Percentiles rank a stretch among this genome's conserved stretches.
Evolutionary conservation across 2,888 invertebrate genomes (phyloP).

Genomic region (Andrena praecox): DNA sequence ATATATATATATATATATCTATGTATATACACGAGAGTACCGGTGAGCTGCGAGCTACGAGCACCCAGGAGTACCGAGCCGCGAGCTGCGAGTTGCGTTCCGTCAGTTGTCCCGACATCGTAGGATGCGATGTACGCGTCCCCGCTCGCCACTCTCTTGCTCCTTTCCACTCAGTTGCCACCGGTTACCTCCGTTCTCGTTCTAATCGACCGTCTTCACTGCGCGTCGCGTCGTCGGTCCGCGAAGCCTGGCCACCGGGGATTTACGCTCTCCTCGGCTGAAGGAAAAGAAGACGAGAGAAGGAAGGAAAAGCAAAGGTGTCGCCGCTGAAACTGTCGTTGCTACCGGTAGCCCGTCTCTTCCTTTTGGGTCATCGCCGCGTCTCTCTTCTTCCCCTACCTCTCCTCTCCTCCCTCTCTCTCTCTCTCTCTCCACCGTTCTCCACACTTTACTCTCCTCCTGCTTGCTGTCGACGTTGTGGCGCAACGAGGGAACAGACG

Average conservation of each 20-base stretch:
- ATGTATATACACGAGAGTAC: slow-evolving; percentile 75
- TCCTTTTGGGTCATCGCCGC: slow-evolving; percentile 7
- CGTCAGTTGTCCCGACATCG: slow-evolving; percentile 81
- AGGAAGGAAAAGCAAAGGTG: slow-evolving; percentile 7
- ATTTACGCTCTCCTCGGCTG: neutral
- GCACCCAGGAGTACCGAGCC: slow-evolving; percentile 42
- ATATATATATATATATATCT: too few relatives aligned
- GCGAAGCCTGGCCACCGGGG: neutral
- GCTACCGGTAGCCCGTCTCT: slow-evolving; percentile 29
- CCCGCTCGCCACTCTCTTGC: neutral
- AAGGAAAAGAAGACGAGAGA: neutral
- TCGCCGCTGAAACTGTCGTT: slow-evolving; percentile 46
- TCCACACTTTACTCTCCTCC: neutral
- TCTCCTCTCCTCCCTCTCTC: neutral
- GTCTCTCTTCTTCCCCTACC: neutral
- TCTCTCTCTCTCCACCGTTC: too few relatives aligned
- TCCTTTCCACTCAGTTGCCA: neutral
- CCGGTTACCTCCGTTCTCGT: neutral
- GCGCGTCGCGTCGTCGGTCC: neutral
- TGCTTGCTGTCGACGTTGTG: neutral
- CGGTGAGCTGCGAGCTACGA: slow-evolving; percentile 75
- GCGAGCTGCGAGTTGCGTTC: slow-evolving; percentile 12
- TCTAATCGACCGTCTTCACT: slow-evolving; percentile 9
- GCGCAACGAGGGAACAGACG: neutral
- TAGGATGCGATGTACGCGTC: slow-evolving; percentile 71